phyloP scores from a whole-genome alignment of 2,888 invertebrate species.

The Chrysopilus asiliformis region DNA sequence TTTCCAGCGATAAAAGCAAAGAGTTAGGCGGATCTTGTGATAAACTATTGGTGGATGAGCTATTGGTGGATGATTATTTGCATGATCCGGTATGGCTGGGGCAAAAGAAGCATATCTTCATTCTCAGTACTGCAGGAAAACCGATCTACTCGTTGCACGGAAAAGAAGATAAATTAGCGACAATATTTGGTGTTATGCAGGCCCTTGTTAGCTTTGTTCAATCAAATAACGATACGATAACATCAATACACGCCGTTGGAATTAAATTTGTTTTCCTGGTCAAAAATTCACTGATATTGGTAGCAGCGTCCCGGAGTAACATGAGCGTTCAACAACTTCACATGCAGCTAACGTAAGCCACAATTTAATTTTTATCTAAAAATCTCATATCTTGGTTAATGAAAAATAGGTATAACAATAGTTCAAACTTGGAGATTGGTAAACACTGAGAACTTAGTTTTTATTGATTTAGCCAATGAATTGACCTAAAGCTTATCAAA shows the following conservation, averaged over 20 bases:
- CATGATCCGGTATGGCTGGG: conserved; percentile 63
- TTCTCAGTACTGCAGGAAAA: conserved; percentile 90
- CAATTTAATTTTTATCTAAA: neutral
- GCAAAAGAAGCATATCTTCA: conserved; percentile 86
- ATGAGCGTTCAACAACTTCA: conserved; percentile 76
- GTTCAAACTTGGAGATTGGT: no score
- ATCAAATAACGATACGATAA: conserved; percentile 67
- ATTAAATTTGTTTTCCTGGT: conserved; percentile 84
- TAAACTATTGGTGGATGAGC: conserved; percentile 7
- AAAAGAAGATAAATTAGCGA: conserved; percentile 85
- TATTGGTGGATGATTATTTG: conserved; percentile 43
- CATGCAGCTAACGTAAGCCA: conserved; percentile 69
- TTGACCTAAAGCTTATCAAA: no score
- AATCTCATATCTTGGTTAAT: neutral
- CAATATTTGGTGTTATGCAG: conserved; percentile 88
- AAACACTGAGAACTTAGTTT: no score
- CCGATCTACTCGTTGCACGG: conserved; percentile 91
- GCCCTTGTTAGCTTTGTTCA: conserved; percentile 85
- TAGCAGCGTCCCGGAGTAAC: conserved; percentile 68
- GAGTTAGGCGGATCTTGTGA: conserved; percentile 23
- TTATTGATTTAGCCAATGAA: no score
- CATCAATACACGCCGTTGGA: conserved; percentile 71
- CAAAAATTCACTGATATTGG: conserved; percentile 82
- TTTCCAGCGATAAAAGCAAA: conserved; percentile 20
- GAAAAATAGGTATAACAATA: no score